A percentile compares a stretch with the other conserved stretches of the same genome.
Conservation (phyloP, 1,140 invertebrate species). For the Caenorhabditis brenneri region DNA sequence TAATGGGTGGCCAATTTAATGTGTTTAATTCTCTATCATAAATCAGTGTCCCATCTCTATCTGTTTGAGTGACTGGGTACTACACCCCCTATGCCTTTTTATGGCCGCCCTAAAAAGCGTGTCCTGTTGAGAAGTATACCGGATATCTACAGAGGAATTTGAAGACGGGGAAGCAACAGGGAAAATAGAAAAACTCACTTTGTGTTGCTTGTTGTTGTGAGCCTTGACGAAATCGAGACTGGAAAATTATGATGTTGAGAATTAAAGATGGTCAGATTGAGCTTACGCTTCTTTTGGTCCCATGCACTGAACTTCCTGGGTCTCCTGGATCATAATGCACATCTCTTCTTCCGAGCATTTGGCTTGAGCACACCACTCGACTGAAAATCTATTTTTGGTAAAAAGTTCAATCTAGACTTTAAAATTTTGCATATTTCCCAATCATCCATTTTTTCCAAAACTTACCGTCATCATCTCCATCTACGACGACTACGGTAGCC, state of each 20-base stretch:
- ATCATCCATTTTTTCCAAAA: too few relatives aligned
- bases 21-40: too few relatives aligned
- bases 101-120: too few relatives aligned
- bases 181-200: neutral
- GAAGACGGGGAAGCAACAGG: too few relatives aligned
- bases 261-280: neutral
- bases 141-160: too few relatives aligned
- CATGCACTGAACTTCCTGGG: neutral
- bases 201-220: neutral
- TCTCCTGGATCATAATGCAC: neutral
- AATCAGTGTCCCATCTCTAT: too few relatives aligned
- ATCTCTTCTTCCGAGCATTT: neutral
- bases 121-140: too few relatives aligned
- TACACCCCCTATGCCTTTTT: too few relatives aligned
- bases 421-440: neutral
- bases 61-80: too few relatives aligned
- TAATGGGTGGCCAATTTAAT: too few relatives aligned
- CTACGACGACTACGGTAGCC: neutral
- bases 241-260: neutral
- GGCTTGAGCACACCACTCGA: neutral
- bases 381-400: neutral
- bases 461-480: neutral
- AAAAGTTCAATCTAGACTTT: neutral
- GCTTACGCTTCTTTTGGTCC: neutral
- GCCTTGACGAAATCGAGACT: neutral